A percentile compares a stretch with the other conserved stretches of the same genome.
These are phyloP conservation scores for Misgurnus anguillicaudatus DNA, from an alignment of 2,113 vertebrate species.

Conservation along the genomic window DNA sequence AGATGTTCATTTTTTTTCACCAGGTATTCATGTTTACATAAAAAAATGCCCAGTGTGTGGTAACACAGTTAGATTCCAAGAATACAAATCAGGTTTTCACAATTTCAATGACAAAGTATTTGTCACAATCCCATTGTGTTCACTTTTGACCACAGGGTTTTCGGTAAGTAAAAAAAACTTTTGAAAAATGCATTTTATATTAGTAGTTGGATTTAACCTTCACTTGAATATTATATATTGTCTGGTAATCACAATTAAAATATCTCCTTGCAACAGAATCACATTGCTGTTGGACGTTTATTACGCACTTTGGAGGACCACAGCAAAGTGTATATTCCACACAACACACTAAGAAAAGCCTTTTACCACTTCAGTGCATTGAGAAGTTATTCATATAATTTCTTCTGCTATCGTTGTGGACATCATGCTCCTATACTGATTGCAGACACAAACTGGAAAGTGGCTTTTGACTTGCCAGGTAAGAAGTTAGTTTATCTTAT, in stretches of 20 bases:
- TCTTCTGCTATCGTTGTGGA: background rate
- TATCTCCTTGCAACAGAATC: conserved; percentile 6
- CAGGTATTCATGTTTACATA: no score
- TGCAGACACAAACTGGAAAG: conserved; percentile 21
- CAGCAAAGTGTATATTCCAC: background rate
- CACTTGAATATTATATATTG: background rate
- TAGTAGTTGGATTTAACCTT: background rate
- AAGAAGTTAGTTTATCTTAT: background rate
- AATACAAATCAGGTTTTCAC: background rate
- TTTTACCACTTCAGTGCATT: conserved; percentile 24
- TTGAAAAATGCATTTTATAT: background rate
- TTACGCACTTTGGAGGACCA: conserved; percentile 3
- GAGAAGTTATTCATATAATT: background rate
- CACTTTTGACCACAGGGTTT: background rate
- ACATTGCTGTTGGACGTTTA: conserved; percentile 23
- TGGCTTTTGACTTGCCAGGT: conserved; percentile 31
- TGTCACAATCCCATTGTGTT: background rate
- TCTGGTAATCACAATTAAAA: no score
- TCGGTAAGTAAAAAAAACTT: background rate
- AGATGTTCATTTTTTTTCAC: no score
- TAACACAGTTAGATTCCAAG: background rate
- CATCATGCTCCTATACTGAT: conserved; percentile 5
- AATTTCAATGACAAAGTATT: background rate
- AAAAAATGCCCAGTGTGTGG: no score
- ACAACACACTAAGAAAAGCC: background rate